These are phyloP conservation scores for Mycalesis mineus DNA, from an alignment of 2,888 invertebrate species.

Conservation along the genomic window DNA sequence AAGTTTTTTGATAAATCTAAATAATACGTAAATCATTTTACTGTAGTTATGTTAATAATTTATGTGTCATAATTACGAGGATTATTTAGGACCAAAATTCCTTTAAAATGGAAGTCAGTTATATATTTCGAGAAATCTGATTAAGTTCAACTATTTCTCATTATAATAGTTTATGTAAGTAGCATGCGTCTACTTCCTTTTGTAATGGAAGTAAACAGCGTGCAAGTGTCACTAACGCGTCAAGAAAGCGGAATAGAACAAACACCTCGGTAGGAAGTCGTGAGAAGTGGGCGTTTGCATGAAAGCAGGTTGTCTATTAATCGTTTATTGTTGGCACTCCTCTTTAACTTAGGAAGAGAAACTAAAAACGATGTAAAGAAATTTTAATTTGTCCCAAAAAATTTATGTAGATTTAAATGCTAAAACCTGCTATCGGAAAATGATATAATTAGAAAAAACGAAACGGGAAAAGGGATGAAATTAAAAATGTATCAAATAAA, in stretches of 20 bases:
- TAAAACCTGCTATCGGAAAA: too few species aligned
- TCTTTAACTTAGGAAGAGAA: conserved; percentile 2
- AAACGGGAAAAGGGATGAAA: too few species aligned
- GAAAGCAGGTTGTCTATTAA: conserved; percentile 63
- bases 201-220: conserved; percentile 2
- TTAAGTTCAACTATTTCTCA: not conserved
- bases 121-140: not conserved
- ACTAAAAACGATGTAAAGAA: not conserved
- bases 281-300: conserved; percentile 63
- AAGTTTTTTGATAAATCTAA: too few species aligned
- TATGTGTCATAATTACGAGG: too few species aligned
- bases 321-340: conserved; percentile 42
- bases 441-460: too few species aligned
- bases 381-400: too few species aligned
- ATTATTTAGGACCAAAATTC: too few species aligned
- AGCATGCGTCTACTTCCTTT: not conserved
- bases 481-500: too few species aligned
- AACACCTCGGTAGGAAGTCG: conserved; percentile 51
- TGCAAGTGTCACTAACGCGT: conserved; percentile 1
- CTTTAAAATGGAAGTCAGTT: too few species aligned
- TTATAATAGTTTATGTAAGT: not conserved
- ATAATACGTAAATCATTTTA: too few species aligned
- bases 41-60: too few species aligned
- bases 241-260: conserved; percentile 61
- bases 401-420: too few species aligned